These are phyloP conservation scores for Neodon shergylaensis DNA, from an alignment of 2,113 vertebrate species.

Conservation along the genomic window DNA sequence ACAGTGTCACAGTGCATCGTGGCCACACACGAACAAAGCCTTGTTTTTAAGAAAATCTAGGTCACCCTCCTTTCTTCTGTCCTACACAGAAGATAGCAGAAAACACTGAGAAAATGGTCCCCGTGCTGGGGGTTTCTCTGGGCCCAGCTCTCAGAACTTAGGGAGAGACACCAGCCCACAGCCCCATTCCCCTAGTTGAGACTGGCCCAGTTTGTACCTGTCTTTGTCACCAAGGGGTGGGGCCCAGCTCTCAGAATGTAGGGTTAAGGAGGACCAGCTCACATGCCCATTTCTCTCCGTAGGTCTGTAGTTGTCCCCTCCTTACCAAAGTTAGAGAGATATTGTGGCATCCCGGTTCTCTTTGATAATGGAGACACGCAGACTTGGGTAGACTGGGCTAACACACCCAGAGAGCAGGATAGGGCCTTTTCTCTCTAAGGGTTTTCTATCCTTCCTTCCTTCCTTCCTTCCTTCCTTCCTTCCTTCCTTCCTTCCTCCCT, in stretches of 20 bases:
- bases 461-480: accelerated
- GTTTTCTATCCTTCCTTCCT: neutral
- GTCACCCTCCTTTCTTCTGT: constrained; percentile 22
- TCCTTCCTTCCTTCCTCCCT: accelerated
- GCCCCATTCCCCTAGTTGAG: neutral
- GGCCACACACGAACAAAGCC: constrained; percentile 63
- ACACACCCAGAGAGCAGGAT: neutral
- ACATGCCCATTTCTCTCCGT: neutral
- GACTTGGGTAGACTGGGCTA: neutral
- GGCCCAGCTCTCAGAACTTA: neutral
- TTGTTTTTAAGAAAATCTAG: constrained; percentile 62
- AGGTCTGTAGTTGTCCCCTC: neutral
- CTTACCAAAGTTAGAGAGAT: neutral
- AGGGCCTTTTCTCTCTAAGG: neutral
- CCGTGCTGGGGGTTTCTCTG: neutral
- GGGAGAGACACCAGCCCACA: neutral
- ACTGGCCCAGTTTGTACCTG: neutral
- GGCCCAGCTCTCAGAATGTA: neutral
- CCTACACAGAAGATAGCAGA: neutral
- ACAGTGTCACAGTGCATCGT: neutral
- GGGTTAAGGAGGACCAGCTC: neutral
- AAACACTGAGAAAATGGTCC: neutral
- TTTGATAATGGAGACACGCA: constrained; percentile 32
- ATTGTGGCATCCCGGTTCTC: neutral
- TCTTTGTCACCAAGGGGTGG: neutral